Evolutionary conservation across 2,797 vertebrate genomes (phyloP), one percentile per base, ranked within the genome.

Genomic region (Danio jaintianensis): DNA sequence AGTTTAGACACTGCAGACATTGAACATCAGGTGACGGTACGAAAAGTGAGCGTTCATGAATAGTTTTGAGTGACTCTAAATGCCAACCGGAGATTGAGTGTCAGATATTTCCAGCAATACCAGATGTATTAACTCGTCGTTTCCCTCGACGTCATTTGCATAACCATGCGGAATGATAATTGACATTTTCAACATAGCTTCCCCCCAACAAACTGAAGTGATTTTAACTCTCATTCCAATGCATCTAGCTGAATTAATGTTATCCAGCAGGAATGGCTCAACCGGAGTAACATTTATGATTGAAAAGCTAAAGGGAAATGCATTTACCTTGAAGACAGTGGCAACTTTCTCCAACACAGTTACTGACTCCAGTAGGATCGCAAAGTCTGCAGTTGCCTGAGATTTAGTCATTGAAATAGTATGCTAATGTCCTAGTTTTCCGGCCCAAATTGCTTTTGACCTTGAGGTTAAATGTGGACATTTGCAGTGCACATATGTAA

Each of bases 391-490:
- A 79, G 85, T 86, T 85, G 83, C 72, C 55, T 58, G 20, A 80
- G 80, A 74, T 75, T 20, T 79, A 72, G 84, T 38, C 77, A 71
- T 67, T 79, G 76, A 83, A 72, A 88, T 85, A 78, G 86, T 81
- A 84, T 58, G 53, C 77, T 78, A 83, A 90, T 90, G 83, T 79
- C 67, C 79, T 70, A 80, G 73, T 82, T 81, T 83, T 82, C 82
- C 86, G 83, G 85, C 86, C 74, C 84, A 89, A 89, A 90, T 90
- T 89, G 87, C 88, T 89, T 87, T 85, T 86, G 88, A 90, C 89
- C 90, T 78, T 20, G 38, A 77, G 87, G 88, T 88, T 89, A 91
- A 89, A 90, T 72, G 86, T 80, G 22, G n/a, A 85, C 61, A 47
- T 90, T 89, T 87, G 83, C 85, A 87, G 59, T 89, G 87, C 85